A percentile compares a stretch with the other conserved stretches of the same genome.
phyloP scores from a whole-genome alignment of 2,888 invertebrate genomes.

The Monopis laevigella region DNA sequence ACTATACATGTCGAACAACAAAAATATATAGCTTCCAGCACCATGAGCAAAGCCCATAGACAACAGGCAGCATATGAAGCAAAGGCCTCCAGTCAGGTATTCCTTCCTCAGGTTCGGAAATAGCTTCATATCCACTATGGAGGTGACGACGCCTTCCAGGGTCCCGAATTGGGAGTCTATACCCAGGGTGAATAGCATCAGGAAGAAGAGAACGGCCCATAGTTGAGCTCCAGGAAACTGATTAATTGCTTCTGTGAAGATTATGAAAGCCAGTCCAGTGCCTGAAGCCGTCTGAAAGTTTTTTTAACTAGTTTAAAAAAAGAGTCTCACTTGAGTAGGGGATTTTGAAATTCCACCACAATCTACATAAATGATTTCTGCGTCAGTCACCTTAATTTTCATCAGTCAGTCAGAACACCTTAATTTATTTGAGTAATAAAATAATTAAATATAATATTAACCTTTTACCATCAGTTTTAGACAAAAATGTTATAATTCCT shows the following conservation, averaged over 20 bases:
- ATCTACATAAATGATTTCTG: too few species aligned
- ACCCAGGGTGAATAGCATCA: conserved; percentile 96
- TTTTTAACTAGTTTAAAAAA: too few species aligned
- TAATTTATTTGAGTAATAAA: too few species aligned
- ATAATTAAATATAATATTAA: too few species aligned
- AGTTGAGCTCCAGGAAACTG: conserved; percentile 96
- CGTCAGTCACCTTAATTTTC: too few species aligned
- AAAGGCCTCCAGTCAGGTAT: conserved; percentile 83
- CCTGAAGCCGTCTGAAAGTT: conserved; percentile 90
- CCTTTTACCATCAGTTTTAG: too few species aligned
- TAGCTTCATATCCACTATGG: conserved; percentile 93
- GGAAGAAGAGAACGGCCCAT: conserved; percentile 95
- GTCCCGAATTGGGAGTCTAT: conserved; percentile 98
- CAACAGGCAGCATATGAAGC: conserved; percentile 81
- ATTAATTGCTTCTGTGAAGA: conserved; percentile 97
- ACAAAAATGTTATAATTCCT: too few species aligned
- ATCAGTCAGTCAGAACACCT: too few species aligned
- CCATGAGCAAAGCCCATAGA: conserved; percentile 94
- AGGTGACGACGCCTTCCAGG: conserved; percentile 94
- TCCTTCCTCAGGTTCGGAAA: conserved; percentile 93
- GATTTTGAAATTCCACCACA: too few species aligned
- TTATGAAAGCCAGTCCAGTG: conserved; percentile 95
- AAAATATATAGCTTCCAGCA: conserved; percentile 92
- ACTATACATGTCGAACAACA: conserved; percentile 93
- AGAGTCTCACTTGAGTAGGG: too few species aligned